Base-by-base conservation (phyloP, 2,113 vertebrate genomes). In the Salminus brasiliensis region DNA sequence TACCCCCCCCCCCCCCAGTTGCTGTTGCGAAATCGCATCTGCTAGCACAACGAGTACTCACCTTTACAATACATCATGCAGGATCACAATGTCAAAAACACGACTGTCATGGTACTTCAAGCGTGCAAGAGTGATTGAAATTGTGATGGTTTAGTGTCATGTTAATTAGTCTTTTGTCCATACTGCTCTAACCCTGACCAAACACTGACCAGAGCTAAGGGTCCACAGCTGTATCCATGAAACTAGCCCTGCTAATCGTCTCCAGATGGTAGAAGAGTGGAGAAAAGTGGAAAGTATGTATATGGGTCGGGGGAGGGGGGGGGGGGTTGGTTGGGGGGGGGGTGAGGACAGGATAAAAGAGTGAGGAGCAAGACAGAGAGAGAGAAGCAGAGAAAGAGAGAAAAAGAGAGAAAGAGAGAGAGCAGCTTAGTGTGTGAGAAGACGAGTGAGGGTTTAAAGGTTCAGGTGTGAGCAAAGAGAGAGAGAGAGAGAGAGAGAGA, bases 211-310 rank as follows among this genome's bases (percentile, higher is more conserved):
- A 62, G 21, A 71, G 63, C 11, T 86, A 43, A 76, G 82, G 87
- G 86, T 88, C 89, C 86, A 60, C 87, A 88, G 84, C 79, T 79
- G 76, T 72, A 72, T 87, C 86, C 77, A 72, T 91, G 89, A 90
- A 91, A 82, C 74, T 81, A 76, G 5, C 77, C 76, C 76, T 6
- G 23, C 83, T 93, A 93, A 93, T 91, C 79, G 79, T 29, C 80
- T 80, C 92, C 92, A 93, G 89, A 92, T 85, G 79, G 4, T 29
- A 84, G 85, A 82, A 87, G 81, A 79, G 68, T 74, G 70, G 70
- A 77, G 81, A 78, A 52, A 57, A 32, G 84, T 36, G 72, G 30
- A 27, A 80, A 47, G 43, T 55, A 8, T 55, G 52, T 55, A 25
- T 25, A 25, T 23, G 52, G 16, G 13, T 2, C 16, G 47, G 47